Conservation (phyloP, 2,888 invertebrate species). For the Dermolepida albohirtum region DNA sequence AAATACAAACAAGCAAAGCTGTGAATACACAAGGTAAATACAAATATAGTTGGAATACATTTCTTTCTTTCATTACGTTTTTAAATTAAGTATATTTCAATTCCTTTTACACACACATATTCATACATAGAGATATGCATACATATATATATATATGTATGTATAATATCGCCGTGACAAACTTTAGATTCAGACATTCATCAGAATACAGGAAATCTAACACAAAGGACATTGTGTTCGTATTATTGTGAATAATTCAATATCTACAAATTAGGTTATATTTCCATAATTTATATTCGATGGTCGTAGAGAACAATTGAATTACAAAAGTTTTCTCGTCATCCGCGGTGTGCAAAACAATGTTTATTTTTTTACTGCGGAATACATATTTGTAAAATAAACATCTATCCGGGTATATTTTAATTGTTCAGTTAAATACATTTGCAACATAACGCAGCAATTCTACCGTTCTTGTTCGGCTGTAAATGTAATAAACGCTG, state of each 20-base stretch:
- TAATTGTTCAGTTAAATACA: slow-evolving; percentile 17
- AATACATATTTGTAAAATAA: too few relatives aligned
- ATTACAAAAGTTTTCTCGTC: slow-evolving; percentile 48
- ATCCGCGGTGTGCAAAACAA: slow-evolving; percentile 22
- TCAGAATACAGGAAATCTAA: slow-evolving; percentile 39
- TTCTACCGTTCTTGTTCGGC: slow-evolving; percentile 17
- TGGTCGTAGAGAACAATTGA: slow-evolving; percentile 46
- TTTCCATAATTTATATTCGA: slow-evolving; percentile 49
- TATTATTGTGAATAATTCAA: slow-evolving; percentile 45
- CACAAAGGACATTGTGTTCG: slow-evolving; percentile 48
- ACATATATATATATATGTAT: too few relatives aligned
- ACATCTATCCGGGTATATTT: slow-evolving; percentile 12
- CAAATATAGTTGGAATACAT: too few relatives aligned
- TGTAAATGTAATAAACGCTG: slow-evolving; percentile 13
- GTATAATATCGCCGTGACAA: slow-evolving; percentile 32
- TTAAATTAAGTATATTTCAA: too few relatives aligned
- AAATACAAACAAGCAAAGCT: too few relatives aligned
- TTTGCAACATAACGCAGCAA: neutral
- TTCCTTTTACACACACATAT: too few relatives aligned
- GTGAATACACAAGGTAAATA: too few relatives aligned
- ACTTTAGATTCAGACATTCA: slow-evolving; percentile 35
- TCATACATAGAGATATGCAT: too few relatives aligned
- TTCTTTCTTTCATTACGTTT: too few relatives aligned
- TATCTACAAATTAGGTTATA: slow-evolving; percentile 49
- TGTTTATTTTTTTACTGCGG: too few relatives aligned